These are phyloP conservation scores for Liparis tanakae DNA, from an alignment of 2,797 vertebrate genomes.

Conservation along the genomic window DNA sequence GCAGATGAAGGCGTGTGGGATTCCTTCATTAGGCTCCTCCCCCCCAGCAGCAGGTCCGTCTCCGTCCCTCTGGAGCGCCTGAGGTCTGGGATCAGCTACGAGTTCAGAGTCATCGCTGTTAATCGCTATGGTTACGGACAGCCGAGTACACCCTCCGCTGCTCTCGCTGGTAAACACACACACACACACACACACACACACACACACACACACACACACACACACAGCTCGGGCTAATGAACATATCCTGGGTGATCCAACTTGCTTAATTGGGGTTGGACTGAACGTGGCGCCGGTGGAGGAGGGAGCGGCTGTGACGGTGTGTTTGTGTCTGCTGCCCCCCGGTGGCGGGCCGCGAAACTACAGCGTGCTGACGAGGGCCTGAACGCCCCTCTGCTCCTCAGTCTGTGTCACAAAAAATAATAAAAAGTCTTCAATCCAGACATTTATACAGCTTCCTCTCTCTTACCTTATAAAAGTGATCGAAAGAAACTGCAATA, in stretches of 20 bases:
- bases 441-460: neutral
- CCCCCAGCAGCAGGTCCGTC: constrained; percentile 87
- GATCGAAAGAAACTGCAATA: neutral
- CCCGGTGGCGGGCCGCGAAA: constrained; percentile 45
- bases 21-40: constrained; percentile 90
- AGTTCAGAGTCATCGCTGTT: constrained; percentile 94
- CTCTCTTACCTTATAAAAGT: neutral
- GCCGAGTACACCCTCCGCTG: constrained; percentile 89
- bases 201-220: too few relatives aligned
- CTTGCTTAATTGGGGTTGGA: constrained; percentile 19
- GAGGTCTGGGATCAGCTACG: constrained; percentile 92
- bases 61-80: constrained; percentile 89
- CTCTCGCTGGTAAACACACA: constrained; percentile 88
- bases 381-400: neutral
- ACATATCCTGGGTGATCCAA: constrained; percentile 10
- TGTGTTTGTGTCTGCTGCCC: constrained; percentile 58
- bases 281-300: neutral
- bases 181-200: neutral
- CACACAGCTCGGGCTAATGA: constrained; percentile 26
- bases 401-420: neutral
- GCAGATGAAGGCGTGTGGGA: constrained; percentile 97
- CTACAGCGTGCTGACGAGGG: constrained; percentile 5
- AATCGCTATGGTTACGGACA: constrained; percentile 93
- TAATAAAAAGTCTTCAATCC: neutral
- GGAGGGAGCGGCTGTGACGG: neutral